phyloP scores from a whole-genome alignment of 2,113 vertebrate genomes.

The Chaetura pelagica region DNA sequence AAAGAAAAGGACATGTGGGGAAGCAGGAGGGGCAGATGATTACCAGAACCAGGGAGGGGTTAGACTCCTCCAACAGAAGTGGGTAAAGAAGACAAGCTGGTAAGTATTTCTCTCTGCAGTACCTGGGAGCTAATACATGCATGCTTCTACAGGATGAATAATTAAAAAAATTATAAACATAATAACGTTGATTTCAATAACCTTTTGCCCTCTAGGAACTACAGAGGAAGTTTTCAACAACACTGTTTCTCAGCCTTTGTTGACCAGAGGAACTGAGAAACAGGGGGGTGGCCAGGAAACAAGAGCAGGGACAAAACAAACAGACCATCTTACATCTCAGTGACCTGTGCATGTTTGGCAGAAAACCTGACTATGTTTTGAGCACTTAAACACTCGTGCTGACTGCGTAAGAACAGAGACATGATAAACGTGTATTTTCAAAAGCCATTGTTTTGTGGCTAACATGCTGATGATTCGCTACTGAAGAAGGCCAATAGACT shows the following conservation, averaged over 20 bases:
- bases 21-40: background rate
- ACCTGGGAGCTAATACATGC: background rate
- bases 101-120: background rate
- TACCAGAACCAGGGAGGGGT: background rate
- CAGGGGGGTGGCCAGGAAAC: background rate
- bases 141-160: background rate
- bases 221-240: background rate
- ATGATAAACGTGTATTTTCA: accelerated
- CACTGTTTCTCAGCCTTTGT: background rate
- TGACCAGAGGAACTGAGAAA: background rate
- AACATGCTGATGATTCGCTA: accelerated
- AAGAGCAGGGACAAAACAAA: background rate
- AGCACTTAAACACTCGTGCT: background rate
- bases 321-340: background rate
- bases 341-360: background rate
- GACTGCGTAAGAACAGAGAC: background rate
- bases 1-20: background rate
- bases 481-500: background rate
- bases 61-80: background rate
- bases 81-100: background rate
- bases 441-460: background rate
- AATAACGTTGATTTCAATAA: background rate
- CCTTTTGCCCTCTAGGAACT: background rate
- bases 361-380: background rate
- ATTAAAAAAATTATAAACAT: background rate